Base-by-base conservation (phyloP, 1,140 invertebrate genomes). In the Bicyclus anynana region DNA sequence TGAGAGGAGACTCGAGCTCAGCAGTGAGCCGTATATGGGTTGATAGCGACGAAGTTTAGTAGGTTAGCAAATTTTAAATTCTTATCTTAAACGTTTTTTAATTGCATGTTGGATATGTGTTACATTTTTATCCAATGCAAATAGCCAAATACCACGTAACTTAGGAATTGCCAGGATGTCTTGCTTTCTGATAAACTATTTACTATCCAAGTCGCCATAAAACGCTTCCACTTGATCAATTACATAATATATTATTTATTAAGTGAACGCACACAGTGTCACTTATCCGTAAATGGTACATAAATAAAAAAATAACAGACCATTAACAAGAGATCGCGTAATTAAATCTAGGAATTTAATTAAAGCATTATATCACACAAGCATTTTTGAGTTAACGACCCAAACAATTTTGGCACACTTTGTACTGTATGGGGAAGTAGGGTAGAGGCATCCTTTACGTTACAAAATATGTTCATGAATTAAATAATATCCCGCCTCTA, bases 331-430 rank as follows among this genome's bases (percentile, higher is more conserved):
- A 40, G 47, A 42, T 49, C 47, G 26, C 37, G 47, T 57, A 50
- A 57, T 57, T 60, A 54, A 60, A 60, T 60, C 58, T 54, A 60
- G 58, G 58, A 60, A 60, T 60, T 60, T 60, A 60, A 60, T 60
- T 60, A 60, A 54, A 60, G 46, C 58, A 40, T 49, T 50, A 57
- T 46, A 57, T 57, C 54, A 57, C 54, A 53, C 20, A 60, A 33
- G 58, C 58, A 54, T 49, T 57, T 49, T 50, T 57, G 51, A 49
- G 52, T 60, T 54, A 60, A 37, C 58, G 58, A 60, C 52, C 58
- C 52, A 60, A 60, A 60, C 58, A 54, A 60, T 54, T 60, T 60
- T 53, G 46, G 42, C 58, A 60, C 58, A 53, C 58, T 60, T 60
- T 60, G 58, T 37, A 44, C 52, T 60, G 47, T 51, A 60, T 60